A percentile compares a stretch with the other conserved stretches of the same genome.
phyloP scores from a whole-genome alignment of 2,113 vertebrate species.

The Pterocles gutturalis region DNA sequence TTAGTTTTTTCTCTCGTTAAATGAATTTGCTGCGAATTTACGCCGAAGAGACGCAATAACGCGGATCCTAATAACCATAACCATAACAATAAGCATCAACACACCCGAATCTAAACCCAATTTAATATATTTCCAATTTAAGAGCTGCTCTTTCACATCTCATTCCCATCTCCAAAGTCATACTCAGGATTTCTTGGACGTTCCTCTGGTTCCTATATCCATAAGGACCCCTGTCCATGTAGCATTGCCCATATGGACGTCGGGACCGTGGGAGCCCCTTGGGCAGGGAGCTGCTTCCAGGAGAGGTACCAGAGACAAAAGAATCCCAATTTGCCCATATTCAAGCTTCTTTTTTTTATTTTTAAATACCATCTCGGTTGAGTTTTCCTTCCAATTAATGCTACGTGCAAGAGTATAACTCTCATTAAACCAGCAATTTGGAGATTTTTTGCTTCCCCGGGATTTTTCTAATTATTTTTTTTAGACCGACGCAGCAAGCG shows the following conservation, averaged over 20 bases:
- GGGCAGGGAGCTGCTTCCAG: not conserved
- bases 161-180: not conserved
- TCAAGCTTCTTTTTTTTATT: no score
- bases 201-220: rapidly evolving
- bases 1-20: not conserved
- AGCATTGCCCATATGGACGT: not conserved
- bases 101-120: not conserved
- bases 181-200: not conserved
- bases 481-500: not conserved
- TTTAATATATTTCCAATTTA: not conserved
- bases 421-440: not conserved
- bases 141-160: not conserved
- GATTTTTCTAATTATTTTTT: not conserved
- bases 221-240: rapidly evolving
- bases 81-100: not conserved
- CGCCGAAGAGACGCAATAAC: not conserved
- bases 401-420: not conserved
- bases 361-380: not conserved
- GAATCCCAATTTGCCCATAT: not conserved
- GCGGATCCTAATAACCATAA: not conserved
- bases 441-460: not conserved
- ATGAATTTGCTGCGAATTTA: not conserved
- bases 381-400: not conserved
- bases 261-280: not conserved
- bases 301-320: not conserved